These are phyloP conservation scores for Meriones unguiculatus DNA, from an alignment of 2,113 vertebrate species.

Conservation along the genomic window DNA sequence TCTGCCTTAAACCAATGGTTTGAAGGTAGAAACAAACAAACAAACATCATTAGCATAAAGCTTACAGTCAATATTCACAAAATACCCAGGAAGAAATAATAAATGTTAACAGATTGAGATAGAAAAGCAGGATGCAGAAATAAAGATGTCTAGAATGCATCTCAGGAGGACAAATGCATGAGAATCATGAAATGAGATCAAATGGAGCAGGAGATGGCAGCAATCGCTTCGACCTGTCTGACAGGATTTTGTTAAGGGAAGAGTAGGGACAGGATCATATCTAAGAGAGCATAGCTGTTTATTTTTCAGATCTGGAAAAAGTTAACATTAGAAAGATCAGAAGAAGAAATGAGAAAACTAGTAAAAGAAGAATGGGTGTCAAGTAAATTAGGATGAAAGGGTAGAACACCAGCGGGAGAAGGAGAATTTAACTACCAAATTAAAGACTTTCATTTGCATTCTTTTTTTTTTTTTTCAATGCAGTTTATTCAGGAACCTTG, in stretches of 20 bases:
- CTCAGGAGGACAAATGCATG: not conserved
- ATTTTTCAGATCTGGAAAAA: not conserved
- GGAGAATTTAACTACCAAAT: not conserved
- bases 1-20: not conserved
- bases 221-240: not conserved
- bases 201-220: not conserved
- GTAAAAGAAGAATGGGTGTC: not conserved
- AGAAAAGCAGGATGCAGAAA: not conserved
- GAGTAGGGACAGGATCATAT: not conserved
- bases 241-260: not conserved
- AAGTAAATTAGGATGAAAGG: not conserved
- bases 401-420: not conserved
- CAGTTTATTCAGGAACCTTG: too few relatives aligned
- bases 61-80: not conserved
- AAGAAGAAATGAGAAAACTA: not conserved
- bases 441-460: not conserved
- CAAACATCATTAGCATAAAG: not conserved
- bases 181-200: not conserved
- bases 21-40: not conserved
- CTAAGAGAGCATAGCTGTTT: not conserved
- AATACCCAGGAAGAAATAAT: not conserved
- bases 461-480: too few relatives aligned
- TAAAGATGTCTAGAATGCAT: not conserved
- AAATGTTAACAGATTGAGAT: not conserved
- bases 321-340: not conserved